A percentile compares a stretch with the other conserved stretches of the same genome.
Evolutionary conservation across 2,797 vertebrate species (phyloP).

Genomic region (Cirrhinus mrigala): DNA sequence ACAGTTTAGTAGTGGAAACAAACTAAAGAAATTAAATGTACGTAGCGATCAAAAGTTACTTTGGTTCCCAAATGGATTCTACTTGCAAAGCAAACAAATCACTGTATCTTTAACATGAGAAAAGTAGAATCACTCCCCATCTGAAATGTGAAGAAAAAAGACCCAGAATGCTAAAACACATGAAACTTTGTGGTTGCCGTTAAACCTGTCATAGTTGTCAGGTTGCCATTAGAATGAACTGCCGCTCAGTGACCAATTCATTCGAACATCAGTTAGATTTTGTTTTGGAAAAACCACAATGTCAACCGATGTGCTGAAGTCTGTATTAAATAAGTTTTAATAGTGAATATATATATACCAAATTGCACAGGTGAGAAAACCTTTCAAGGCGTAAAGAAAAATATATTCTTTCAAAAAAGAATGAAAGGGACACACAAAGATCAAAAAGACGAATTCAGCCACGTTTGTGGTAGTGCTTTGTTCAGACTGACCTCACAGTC

Average conservation of each 20-base stretch:
- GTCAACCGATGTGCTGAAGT: neutral
- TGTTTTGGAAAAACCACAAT: neutral
- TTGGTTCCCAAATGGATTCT: slow-evolving; percentile 82
- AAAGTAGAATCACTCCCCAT: slow-evolving; percentile 33
- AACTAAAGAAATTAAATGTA: slow-evolving; percentile 8
- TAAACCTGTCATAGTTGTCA: neutral
- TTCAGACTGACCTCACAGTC: slow-evolving; percentile 64
- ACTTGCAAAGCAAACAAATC: slow-evolving; percentile 60
- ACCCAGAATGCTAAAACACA: neutral
- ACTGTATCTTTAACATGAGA: slow-evolving; percentile 60
- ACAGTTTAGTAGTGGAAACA: slow-evolving; percentile 77
- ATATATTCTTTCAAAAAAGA: slow-evolving; percentile 13
- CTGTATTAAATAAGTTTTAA: slow-evolving; percentile 21
- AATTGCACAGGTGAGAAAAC: slow-evolving; percentile 8
- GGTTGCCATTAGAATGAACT: neutral
- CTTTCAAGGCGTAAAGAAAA: neutral
- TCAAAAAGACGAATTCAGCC: slow-evolving; percentile 56
- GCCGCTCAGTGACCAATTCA: neutral
- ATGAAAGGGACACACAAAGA: slow-evolving; percentile 27
- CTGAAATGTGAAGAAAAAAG: neutral
- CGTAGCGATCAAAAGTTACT: slow-evolving; percentile 71
- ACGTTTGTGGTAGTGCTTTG: slow-evolving; percentile 55
- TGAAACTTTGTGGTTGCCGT: neutral
- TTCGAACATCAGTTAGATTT: slow-evolving; percentile 3
- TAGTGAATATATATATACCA: neutral